Evolutionary conservation across 2,888 invertebrate genomes (phyloP).

Genomic region (Molorchus minor): DNA sequence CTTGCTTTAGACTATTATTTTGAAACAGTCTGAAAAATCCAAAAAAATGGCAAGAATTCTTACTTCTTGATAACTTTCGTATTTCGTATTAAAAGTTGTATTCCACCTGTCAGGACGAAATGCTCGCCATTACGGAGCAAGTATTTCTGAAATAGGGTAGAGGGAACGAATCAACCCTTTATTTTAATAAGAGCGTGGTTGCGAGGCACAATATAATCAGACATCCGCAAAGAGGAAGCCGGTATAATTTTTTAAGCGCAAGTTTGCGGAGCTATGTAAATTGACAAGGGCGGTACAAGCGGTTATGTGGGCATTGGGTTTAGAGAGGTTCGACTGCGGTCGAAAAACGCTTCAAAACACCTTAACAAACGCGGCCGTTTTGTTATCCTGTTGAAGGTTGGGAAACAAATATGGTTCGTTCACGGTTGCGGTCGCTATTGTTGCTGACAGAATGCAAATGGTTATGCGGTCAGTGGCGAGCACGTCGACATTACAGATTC

Average conservation of each 20-base stretch:
- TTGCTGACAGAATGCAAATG: conserved; percentile 42
- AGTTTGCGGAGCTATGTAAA: conserved; percentile 3
- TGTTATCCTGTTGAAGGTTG: conserved; percentile 18
- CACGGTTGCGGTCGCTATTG: conserved; percentile 34
- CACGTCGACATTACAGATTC: conserved; percentile 24
- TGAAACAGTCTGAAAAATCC: no score
- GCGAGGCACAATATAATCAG: not conserved
- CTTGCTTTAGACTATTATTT: no score
- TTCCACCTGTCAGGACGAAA: no score
- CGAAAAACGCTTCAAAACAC: conserved; percentile 16
- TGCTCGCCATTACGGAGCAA: not conserved
- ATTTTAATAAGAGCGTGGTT: conserved; percentile 13
- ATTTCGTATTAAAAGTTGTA: no score
- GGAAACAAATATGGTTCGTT: conserved; percentile 23
- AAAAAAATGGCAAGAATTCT: no score
- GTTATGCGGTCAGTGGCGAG: conserved; percentile 32
- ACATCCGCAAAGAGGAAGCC: conserved; percentile 4
- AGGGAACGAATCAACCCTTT: not conserved
- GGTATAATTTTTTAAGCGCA: conserved; percentile 6
- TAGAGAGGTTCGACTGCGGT: conserved; percentile 14
- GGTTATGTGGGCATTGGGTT: conserved; percentile 8
- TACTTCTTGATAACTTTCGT: no score
- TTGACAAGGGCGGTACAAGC: conserved; percentile 8
- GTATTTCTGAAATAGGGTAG: not conserved
- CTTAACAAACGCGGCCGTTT: conserved; percentile 17